phyloP scores from a whole-genome alignment of 2,113 vertebrate species.

The Hiodon alosoides region DNA sequence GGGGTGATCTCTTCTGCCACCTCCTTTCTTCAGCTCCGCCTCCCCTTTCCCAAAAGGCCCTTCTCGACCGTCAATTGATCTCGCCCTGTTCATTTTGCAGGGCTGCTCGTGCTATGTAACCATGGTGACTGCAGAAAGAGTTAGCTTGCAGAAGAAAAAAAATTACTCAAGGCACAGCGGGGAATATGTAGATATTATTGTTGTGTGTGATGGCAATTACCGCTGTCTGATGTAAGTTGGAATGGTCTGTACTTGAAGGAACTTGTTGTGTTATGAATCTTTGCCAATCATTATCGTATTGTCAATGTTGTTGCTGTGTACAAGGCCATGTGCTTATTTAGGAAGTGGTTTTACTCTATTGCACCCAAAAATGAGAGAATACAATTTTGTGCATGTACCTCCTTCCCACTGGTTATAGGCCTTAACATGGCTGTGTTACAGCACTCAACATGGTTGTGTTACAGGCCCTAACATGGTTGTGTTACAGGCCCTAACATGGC shows the following conservation, averaged over 20 bases:
- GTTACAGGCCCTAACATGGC: no score
- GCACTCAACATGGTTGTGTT: no score
- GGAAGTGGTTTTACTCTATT: no score
- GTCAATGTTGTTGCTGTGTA: no score
- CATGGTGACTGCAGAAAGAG: constrained; percentile 31
- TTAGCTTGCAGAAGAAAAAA: constrained; percentile 8
- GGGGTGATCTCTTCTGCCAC: neutral
- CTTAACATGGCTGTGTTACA: no score
- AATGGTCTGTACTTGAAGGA: neutral
- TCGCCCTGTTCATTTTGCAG: constrained; percentile 18
- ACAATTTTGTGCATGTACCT: no score
- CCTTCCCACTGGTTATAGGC: no score
- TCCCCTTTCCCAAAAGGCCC: constrained; percentile 19
- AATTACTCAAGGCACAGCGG: constrained; percentile 15
- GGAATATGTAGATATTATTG: constrained; percentile 17
- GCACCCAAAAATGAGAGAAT: no score
- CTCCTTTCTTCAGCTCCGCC: neutral
- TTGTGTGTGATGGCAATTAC: constrained; percentile 11
- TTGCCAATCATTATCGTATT: neutral
- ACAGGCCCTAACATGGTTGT: no score
- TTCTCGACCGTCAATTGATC: constrained; percentile 27
- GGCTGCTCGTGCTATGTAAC: constrained; percentile 28
- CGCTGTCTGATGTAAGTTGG: neutral
- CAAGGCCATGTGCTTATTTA: no score
- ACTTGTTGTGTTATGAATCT: neutral